Evolutionary conservation across 2,888 invertebrate species (phyloP).

Genomic region (Callimorpha dominula): DNA sequence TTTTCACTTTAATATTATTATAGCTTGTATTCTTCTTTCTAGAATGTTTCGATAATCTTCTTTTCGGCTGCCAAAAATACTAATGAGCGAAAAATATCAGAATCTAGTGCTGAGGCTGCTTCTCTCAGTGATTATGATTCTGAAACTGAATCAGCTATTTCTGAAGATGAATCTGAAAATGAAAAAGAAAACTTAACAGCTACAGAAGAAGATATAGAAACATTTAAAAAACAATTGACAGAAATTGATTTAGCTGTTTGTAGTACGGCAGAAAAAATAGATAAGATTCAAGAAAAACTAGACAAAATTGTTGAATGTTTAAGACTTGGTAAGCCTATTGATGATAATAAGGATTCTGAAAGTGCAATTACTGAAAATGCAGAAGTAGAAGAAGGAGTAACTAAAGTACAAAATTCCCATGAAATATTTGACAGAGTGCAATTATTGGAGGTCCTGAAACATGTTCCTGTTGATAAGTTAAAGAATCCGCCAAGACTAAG

Average conservation of each 20-base stretch:
- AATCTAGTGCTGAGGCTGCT: slow-evolving; percentile 61
- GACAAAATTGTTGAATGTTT: slow-evolving; percentile 76
- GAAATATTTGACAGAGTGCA: slow-evolving; percentile 89
- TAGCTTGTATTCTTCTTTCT: slow-evolving; percentile 48
- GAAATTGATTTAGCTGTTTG: slow-evolving; percentile 85
- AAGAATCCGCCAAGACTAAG: slow-evolving; percentile 88
- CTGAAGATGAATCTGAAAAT: slow-evolving; percentile 59
- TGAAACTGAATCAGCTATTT: slow-evolving; percentile 70
- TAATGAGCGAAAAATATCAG: slow-evolving; percentile 79
- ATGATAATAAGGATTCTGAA: slow-evolving; percentile 48
- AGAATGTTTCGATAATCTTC: slow-evolving; percentile 92
- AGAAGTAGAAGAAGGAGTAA: slow-evolving; percentile 28
- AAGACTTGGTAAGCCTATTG: slow-evolving; percentile 71
- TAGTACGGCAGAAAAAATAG: slow-evolving; percentile 84
- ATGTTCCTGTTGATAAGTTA: slow-evolving; percentile 62
- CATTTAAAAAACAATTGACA: slow-evolving; percentile 82
- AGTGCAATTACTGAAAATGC: slow-evolving; percentile 26
- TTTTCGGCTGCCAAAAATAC: slow-evolving; percentile 94
- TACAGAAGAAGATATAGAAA: slow-evolving; percentile 77
- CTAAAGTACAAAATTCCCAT: slow-evolving; percentile 80
- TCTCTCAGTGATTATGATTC: slow-evolving; percentile 56
- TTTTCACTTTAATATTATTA: background rate
- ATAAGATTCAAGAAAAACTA: slow-evolving; percentile 84
- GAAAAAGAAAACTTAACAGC: slow-evolving; percentile 64
- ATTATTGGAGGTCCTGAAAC: slow-evolving; percentile 90